Conservation (phyloP, 2,888 invertebrate species). For the Eurytoma californica region DNA sequence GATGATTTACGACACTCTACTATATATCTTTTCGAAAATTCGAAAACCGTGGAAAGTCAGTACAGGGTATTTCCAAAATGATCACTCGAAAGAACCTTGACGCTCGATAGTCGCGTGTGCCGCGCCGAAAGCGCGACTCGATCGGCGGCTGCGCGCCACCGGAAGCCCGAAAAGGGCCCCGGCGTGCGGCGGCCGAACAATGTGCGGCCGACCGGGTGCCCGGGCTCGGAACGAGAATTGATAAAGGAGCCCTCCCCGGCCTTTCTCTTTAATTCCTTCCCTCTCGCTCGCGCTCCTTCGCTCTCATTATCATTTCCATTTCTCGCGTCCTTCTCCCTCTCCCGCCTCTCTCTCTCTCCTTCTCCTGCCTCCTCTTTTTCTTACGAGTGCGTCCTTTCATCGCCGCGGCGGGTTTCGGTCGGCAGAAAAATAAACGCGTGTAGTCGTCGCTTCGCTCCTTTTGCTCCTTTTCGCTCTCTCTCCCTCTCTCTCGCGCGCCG, state of each 20-base stretch:
- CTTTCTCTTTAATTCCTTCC: conserved; percentile 50
- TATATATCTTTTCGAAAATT: no score
- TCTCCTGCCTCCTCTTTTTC: conserved; percentile 27
- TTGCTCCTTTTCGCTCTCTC: no score
- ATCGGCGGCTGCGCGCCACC: no score
- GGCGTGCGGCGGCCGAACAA: no score
- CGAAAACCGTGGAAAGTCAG: no score
- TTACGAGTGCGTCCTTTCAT: conserved; percentile 39
- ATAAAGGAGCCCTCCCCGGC: conserved; percentile 49
- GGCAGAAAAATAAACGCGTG: conserved; percentile 30
- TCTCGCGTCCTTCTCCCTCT: conserved; percentile 9
- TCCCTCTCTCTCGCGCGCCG: no score
- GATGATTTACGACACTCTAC: no score
- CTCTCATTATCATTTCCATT: conserved; percentile 33
- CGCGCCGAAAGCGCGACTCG: no score
- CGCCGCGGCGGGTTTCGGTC: background rate
- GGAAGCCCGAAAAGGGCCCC: conserved; percentile 23
- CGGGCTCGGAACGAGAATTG: conserved; percentile 42
- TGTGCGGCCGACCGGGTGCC: background rate
- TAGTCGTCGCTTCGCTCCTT: no score
- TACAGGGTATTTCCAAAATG: no score
- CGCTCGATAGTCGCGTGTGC: no score
- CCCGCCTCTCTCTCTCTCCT: conserved; percentile 44
- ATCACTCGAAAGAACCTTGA: no score
- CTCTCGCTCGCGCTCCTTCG: conserved; percentile 29